phyloP scores from a whole-genome alignment of 2,113 vertebrate species.

The Alces alces region DNA sequence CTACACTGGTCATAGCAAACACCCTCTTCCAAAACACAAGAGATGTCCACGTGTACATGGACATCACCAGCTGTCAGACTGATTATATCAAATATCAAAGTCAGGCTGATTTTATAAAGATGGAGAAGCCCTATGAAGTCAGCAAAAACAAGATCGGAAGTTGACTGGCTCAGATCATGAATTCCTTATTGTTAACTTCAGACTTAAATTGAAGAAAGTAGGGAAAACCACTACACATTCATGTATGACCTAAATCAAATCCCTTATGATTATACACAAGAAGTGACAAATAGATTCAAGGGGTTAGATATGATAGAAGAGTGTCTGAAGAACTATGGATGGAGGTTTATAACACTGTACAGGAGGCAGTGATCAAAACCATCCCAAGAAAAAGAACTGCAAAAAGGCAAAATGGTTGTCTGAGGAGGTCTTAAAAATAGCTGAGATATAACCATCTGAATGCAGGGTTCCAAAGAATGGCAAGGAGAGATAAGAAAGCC shows the following conservation, averaged over 20 bases:
- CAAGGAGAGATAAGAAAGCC: background rate
- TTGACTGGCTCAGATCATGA: background rate
- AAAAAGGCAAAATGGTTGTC: background rate
- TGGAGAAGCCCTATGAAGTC: background rate
- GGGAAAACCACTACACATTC: background rate
- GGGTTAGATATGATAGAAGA: background rate
- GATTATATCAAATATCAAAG: background rate
- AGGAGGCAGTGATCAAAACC: background rate
- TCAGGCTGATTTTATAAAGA: background rate
- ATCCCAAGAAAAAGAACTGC: background rate
- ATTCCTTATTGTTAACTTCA: background rate
- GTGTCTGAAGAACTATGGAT: background rate
- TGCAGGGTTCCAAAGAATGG: background rate
- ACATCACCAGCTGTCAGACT: background rate
- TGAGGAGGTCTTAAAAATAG: background rate
- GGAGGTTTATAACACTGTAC: background rate
- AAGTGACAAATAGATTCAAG: background rate
- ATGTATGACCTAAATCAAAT: background rate
- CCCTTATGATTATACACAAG: background rate
- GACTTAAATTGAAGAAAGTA: background rate
- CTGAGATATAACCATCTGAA: background rate
- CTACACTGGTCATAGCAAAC: background rate
- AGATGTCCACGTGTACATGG: background rate
- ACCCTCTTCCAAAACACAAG: background rate
- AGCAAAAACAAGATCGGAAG: background rate